Base-by-base conservation (phyloP, 2,113 vertebrate genomes). In the Cottus gobio region DNA sequence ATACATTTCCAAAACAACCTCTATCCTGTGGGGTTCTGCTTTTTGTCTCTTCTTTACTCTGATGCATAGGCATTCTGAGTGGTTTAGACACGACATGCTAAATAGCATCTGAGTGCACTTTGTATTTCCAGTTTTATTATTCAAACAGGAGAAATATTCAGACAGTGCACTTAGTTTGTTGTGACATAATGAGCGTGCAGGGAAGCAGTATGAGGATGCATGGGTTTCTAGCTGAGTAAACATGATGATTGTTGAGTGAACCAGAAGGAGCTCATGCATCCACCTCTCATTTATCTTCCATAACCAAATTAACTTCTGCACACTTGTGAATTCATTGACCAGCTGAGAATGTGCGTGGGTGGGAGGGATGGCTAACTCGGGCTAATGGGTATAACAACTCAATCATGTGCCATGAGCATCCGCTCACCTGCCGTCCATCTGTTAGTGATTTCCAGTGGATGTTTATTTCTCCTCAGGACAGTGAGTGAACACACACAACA, bases 341-440 rank as follows among this genome's bases (percentile, higher is more conserved):
- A 77, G 83, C 79, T 71, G 80, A 86, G 78, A 77, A 67, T 82
- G 52, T 63, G 72, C 39, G 80, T 88, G 71, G 82, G 80, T 70
- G 71, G 57, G 48, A 77, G 56, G 57, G 48, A 77, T 56, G 79
- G 58, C 58, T 81, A 73, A 81, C 11, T 22, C 64, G 72, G 80
- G 82, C 81, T 89, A 89, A 90, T 90, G 86, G 91, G 85, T 85
- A 86, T 79, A 82, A 87, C 83, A 81, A 70, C 66, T 86, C 79
- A 54, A 71, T 85, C 66, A 64, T 83, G 82, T 80, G 63, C 78
- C 71, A 28, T 76, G 70, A 34, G 50, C 68, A 50, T 72, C 74
- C 26, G 13, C 52, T 80, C 77, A 44, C 42, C 77, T 52, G 16
- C 10, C 37, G 72, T 76, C 71, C 83, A 84, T 88, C 74, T 30